These are phyloP conservation scores for Brachionus plicatilis DNA, from an alignment of 1,140 invertebrate species.

Conservation along the genomic window DNA sequence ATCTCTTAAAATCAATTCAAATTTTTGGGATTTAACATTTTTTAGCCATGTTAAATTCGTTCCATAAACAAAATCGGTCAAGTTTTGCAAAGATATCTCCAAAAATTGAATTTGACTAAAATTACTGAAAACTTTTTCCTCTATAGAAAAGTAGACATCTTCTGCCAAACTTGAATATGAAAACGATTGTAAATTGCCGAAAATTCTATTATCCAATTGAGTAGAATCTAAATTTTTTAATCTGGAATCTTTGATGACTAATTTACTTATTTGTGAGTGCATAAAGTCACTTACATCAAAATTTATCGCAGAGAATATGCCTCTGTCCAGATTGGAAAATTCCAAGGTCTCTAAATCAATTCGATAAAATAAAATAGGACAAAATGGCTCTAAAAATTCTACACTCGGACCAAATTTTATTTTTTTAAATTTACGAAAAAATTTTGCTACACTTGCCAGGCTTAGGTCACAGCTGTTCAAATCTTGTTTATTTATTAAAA, in stretches of 20 bases:
- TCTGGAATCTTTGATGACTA: not conserved
- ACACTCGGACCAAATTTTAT: not conserved
- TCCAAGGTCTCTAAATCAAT: not conserved
- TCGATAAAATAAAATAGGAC: not conserved
- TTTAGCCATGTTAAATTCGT: not conserved
- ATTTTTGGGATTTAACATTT: not conserved
- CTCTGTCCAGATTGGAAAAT: not conserved
- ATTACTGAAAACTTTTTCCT: not conserved
- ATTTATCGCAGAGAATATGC: not conserved
- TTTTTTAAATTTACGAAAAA: not conserved
- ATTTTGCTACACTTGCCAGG: not conserved
- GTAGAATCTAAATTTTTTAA: not conserved
- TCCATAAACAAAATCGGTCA: not conserved
- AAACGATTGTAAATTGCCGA: not conserved
- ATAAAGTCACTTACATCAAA: not conserved
- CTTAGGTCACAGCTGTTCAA: not conserved
- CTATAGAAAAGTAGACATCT: not conserved
- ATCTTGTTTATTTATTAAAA: not conserved
- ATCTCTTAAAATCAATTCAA: constrained; percentile 1
- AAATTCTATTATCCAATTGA: not conserved
- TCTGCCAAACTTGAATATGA: not conserved
- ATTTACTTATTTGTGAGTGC: not conserved
- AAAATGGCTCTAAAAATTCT: not conserved
- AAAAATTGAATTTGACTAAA: not conserved
- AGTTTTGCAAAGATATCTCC: not conserved